Percentiles rank a stretch among this genome's conserved stretches.
Conservation (phyloP, 2,797 vertebrate genomes). For the Emys orbicularis region DNA sequence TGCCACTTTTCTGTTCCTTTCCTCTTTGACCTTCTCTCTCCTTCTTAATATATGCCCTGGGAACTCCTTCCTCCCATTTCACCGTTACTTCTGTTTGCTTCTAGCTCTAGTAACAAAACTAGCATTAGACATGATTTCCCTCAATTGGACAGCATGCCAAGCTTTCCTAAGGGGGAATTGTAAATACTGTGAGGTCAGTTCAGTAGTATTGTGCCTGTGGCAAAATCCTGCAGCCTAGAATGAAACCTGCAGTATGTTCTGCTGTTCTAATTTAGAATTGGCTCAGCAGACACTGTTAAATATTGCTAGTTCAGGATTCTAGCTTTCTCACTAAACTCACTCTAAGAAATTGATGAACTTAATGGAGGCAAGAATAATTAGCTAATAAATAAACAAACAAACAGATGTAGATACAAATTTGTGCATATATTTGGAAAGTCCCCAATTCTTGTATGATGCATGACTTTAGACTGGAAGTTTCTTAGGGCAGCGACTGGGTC, state of each 20-base stretch:
- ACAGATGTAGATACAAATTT: background rate
- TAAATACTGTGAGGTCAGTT: conserved; percentile 64
- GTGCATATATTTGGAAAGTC: background rate
- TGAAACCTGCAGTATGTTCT: conserved; percentile 53
- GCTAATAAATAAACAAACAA: background rate
- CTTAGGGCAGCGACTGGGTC: background rate
- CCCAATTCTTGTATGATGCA: background rate
- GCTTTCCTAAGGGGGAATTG: conserved; percentile 57
- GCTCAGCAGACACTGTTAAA: background rate
- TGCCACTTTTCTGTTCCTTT: background rate
- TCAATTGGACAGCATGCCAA: conserved; percentile 38
- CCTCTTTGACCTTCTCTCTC: conserved; percentile 46
- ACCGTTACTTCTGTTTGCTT: conserved; percentile 35
- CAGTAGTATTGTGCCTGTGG: conserved; percentile 51
- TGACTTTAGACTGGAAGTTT: background rate
- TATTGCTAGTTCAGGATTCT: conserved; percentile 7
- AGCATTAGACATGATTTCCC: conserved; percentile 41
- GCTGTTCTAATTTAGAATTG: conserved; percentile 24
- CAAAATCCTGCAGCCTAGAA: conserved; percentile 43
- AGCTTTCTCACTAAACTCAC: background rate
- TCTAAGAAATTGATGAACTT: background rate
- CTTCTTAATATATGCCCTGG: background rate
- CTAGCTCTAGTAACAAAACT: conserved; percentile 35
- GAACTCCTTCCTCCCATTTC: background rate
- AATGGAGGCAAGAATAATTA: background rate